A percentile compares a stretch with the other conserved stretches of the same genome.
Evolutionary conservation across 2,888 invertebrate species (phyloP).

Genomic region (Caenorhabditis drosophilae): DNA sequence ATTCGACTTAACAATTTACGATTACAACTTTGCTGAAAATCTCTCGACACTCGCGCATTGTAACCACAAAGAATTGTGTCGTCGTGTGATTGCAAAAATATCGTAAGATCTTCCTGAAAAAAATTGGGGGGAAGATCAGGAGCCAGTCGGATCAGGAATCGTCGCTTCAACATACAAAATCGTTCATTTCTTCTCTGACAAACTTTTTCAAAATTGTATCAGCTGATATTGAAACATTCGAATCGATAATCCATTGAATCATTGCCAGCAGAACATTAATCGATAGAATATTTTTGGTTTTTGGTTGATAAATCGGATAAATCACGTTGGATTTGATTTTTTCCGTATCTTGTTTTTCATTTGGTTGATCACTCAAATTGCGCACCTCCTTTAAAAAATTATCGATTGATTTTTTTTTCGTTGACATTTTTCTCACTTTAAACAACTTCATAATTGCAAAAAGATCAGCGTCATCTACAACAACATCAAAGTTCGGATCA

Average conservation of each 20-base stretch:
- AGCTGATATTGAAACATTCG: constrained; percentile 24
- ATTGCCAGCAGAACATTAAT: constrained; percentile 11
- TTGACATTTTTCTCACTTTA: no score
- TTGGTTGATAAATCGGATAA: constrained; percentile 22
- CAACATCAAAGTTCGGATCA: constrained; percentile 13
- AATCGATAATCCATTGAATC: constrained; percentile 32
- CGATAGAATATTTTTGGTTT: constrained; percentile 15
- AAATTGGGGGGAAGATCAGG: no score
- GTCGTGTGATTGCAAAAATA: constrained; percentile 27
- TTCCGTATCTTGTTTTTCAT: constrained; percentile 16
- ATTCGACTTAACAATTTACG: constrained; percentile 9
- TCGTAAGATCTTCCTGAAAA: constrained; percentile 26
- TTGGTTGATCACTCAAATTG: constrained; percentile 30
- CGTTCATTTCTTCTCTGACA: constrained; percentile 16
- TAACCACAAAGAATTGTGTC: constrained; percentile 30
- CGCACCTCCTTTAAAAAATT: no score
- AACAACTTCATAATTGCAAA: constrained; percentile 26
- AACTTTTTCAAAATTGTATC: constrained; percentile 26
- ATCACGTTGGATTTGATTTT: constrained; percentile 21
- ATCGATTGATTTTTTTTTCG: no score
- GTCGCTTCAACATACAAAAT: constrained; percentile 8
- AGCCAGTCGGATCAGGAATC: background rate
- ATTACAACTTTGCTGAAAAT: constrained; percentile 4
- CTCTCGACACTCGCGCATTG: constrained; percentile 18
- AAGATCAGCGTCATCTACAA: constrained; percentile 28